Evolutionary conservation across 2,113 vertebrate genomes (phyloP).

Genomic region (Mesocricetus auratus): DNA sequence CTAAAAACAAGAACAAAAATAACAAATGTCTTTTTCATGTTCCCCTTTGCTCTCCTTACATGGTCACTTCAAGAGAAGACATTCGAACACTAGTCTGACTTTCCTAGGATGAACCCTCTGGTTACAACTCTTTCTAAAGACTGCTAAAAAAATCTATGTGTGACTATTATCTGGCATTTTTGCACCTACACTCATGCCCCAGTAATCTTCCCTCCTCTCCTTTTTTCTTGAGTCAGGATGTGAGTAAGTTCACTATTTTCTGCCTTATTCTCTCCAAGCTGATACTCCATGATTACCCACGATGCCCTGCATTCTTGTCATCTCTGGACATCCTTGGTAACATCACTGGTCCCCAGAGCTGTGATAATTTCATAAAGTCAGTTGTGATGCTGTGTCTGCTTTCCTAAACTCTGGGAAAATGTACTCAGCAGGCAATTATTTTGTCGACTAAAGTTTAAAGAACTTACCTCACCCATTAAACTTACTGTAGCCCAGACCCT

Average conservation of each 20-base stretch:
- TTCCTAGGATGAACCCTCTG: background rate
- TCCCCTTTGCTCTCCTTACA: conserved; percentile 8
- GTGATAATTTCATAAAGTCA: conserved; percentile 35
- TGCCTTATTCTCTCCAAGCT: background rate
- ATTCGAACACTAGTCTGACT: background rate
- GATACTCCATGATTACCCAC: background rate
- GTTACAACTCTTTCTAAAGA: conserved; percentile 33
- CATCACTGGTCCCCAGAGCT: conserved; percentile 3
- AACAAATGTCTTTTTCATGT: background rate
- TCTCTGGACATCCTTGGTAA: conserved; percentile 19
- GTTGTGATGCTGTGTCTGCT: background rate
- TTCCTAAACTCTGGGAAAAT: conserved; percentile 21
- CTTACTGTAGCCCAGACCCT: background rate
- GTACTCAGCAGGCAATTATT: conserved; percentile 55
- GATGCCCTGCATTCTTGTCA: background rate
- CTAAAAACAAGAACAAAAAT: conserved; percentile 17
- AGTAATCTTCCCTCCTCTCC: background rate
- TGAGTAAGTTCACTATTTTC: background rate
- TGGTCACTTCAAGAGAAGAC: background rate
- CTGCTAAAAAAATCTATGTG: background rate
- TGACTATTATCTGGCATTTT: background rate
- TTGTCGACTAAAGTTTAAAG: conserved; percentile 55
- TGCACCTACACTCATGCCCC: background rate
- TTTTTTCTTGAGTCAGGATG: background rate
- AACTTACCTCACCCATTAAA: conserved; percentile 32